phyloP scores from a whole-genome alignment of 2,797 vertebrate genomes.

The Sparus aurata region DNA sequence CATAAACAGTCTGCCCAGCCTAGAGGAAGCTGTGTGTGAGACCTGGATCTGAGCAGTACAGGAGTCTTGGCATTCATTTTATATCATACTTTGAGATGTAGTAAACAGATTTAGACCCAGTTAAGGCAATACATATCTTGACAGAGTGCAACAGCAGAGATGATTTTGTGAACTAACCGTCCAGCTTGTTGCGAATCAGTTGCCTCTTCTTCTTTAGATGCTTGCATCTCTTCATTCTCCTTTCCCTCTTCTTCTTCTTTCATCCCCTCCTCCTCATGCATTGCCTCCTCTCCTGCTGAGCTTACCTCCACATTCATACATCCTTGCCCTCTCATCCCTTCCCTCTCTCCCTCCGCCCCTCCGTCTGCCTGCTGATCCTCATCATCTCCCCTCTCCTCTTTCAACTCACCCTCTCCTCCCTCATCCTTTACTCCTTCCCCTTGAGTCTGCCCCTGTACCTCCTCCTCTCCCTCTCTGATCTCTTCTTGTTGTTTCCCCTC shows the following conservation, averaged over 20 bases:
- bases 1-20: constrained; percentile 10
- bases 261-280: constrained; percentile 50
- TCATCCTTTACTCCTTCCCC: constrained; percentile 42
- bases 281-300: constrained; percentile 51
- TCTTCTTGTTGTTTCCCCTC: constrained; percentile 54
- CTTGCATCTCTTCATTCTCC: constrained; percentile 57
- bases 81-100: not conserved
- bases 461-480: constrained; percentile 51
- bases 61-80: not conserved
- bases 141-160: not conserved
- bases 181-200: constrained; percentile 53
- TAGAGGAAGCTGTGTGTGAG: not conserved
- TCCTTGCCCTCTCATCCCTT: constrained; percentile 41
- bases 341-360: constrained; percentile 50
- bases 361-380: constrained; percentile 51
- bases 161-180: constrained; percentile 64
- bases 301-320: constrained; percentile 53
- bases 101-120: not conserved
- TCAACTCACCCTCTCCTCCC: constrained; percentile 55
- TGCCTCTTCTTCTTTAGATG: constrained; percentile 52
- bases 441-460: constrained; percentile 37
- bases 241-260: constrained; percentile 58
- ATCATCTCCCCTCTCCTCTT: constrained; percentile 50
- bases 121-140: not conserved
- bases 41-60: not conserved